Conservation (phyloP, 1,140 invertebrate genomes). For the Camponotus floridanus region DNA sequence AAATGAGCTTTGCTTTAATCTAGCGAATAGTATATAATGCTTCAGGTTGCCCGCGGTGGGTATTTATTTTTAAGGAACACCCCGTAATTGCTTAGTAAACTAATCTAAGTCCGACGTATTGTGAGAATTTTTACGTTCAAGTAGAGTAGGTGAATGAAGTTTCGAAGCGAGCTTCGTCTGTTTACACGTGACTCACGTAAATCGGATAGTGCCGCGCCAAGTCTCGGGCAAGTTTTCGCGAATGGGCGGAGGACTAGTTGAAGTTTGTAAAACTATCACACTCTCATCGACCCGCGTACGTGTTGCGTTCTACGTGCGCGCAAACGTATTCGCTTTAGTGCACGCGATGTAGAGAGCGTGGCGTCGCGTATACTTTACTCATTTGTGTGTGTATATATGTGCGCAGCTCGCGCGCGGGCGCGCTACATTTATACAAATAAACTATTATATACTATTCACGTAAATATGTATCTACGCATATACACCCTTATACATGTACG, state of each 20-base stretch:
- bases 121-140: conserved; percentile 39
- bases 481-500: conserved; percentile 5
- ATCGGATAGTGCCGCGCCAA: conserved; percentile 57
- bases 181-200: conserved; percentile 63
- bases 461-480: conserved; percentile 42
- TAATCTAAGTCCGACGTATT: background rate
- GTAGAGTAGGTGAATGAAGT: conserved; percentile 36
- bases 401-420: background rate
- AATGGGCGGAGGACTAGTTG: conserved; percentile 39
- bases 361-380: background rate
- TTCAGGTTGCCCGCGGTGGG: background rate
- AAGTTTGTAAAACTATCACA: conserved; percentile 63
- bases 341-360: conserved; percentile 13
- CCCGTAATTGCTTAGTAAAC: background rate
- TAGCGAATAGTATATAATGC: background rate
- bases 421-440: conserved; percentile 52
- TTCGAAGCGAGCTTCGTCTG: conserved; percentile 42
- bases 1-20: background rate
- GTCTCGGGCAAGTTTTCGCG: conserved; percentile 58
- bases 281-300: conserved; percentile 41
- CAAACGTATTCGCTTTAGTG: conserved; percentile 7
- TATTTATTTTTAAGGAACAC: background rate
- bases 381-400: background rate
- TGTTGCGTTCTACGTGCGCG: conserved; percentile 36
- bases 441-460: conserved; percentile 40